Evolutionary conservation across 2,888 invertebrate species (phyloP).

Genomic region (Cancer borealis): DNA sequence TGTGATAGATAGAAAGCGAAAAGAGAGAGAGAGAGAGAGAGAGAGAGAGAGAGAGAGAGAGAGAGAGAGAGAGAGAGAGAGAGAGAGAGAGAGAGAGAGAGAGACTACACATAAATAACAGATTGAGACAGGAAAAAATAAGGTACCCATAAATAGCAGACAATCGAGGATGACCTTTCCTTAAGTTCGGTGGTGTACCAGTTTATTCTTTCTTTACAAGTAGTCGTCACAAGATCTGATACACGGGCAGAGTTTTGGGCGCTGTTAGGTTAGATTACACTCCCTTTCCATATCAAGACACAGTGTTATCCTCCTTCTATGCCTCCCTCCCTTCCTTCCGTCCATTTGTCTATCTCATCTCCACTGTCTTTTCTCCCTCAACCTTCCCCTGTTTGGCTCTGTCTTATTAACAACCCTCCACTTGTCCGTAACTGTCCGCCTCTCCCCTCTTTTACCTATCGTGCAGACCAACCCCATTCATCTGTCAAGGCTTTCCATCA

Average conservation of each 20-base stretch:
- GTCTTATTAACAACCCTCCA: constrained; percentile 20
- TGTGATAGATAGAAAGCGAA: too few relatives aligned
- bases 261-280: background rate
- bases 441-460: constrained; percentile 15
- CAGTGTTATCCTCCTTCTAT: background rate
- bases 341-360: background rate
- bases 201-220: background rate
- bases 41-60: too few relatives aligned
- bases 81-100: too few relatives aligned
- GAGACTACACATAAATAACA: too few relatives aligned
- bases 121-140: background rate
- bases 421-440: background rate
- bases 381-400: background rate
- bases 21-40: too few relatives aligned
- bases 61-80: too few relatives aligned
- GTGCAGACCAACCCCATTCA: background rate
- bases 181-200: background rate
- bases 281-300: background rate
- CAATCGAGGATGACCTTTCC: background rate
- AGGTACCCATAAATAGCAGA: background rate
- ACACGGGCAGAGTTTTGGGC: background rate
- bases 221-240: background rate
- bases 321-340: background rate
- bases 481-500: background rate
- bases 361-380: background rate